Base-by-base conservation (phyloP, 2,113 vertebrate species). In the Alligator mississippiensis region DNA sequence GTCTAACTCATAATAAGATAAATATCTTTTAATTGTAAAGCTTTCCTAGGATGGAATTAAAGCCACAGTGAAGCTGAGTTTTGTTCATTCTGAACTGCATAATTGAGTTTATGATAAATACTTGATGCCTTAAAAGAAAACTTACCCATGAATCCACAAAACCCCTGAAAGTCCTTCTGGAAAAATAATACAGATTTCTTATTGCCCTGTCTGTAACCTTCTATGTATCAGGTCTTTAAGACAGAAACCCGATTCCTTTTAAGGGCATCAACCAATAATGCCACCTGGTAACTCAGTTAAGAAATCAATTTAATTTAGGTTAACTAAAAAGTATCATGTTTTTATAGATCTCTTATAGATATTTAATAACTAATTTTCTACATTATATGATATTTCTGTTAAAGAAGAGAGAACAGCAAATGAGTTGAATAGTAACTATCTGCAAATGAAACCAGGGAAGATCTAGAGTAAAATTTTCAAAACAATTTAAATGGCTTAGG, bases 311-410 rank as follows among this genome's bases (percentile, higher is more conserved):
- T 88, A 5, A 84, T 80, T 18, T 80, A 77, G 66, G 88, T 86
- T 90, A 77, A 93, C 89, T 55, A 75, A 61, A 87, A 70, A 21
- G 81, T 72, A 21, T 10, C 34, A 3, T 16, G 9, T 70, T 64
- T 15, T 24, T 61, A 70, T 27, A 57, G 4, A 17, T 30, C 3
- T 80, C 12, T 75, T 90, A 47, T 80, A 70, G 88, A 81, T 19
- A 86, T 58, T 28, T 55, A 86, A 88, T 94, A 90, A 92, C 87
- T 85, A 11, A 70, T 83, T 70, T 92, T 91, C 58, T 11, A 68
- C 38, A 86, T n/a, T 85, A 93, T 88, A 62, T 5, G 66, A 27
- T 82, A 77, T 89, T 96, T 92, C 74, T 80, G 83, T 80, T 81
- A 62, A 92, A 80, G 5, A 2, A 17, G 9, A 92, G 68, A 90